Evolutionary conservation across 2,797 vertebrate genomes (phyloP).

Genomic region (Malurus leucopterus): DNA sequence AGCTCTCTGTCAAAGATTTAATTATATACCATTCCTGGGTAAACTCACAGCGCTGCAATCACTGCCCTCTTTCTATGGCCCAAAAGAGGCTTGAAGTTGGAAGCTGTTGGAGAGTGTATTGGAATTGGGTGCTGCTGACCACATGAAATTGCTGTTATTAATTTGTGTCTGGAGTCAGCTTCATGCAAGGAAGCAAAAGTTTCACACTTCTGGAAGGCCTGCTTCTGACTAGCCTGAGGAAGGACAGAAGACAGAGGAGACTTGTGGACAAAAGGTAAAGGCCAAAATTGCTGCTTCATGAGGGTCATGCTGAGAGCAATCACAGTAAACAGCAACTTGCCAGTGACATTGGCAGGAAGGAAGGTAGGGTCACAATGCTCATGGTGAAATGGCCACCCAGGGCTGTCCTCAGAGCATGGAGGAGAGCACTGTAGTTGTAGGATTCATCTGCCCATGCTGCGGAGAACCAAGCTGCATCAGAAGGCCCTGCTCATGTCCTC

Average conservation of each 20-base stretch:
- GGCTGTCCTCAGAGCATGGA: rapidly evolving
- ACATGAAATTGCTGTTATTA: not conserved
- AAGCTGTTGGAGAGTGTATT: not conserved
- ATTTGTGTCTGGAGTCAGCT: not conserved
- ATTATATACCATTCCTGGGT: not conserved
- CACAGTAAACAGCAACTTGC: not conserved
- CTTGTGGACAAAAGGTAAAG: not conserved
- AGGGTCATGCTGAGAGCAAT: not conserved
- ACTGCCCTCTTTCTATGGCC: not conserved
- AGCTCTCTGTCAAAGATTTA: not conserved
- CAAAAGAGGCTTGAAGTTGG: not conserved
- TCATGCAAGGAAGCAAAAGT: not conserved
- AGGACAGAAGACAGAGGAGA: not conserved
- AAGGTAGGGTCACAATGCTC: rapidly evolving
- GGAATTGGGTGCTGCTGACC: not conserved
- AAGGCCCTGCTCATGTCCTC: not conserved
- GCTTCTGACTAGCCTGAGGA: not conserved
- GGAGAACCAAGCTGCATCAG: not conserved
- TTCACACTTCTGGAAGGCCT: not conserved
- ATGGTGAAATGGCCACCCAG: not conserved
- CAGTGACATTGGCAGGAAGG: not conserved
- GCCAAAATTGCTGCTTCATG: not conserved
- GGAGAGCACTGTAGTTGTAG: not conserved
- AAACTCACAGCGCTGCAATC: not conserved
- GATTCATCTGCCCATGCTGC: rapidly evolving